Conservation (phyloP, 2,888 invertebrate species). For the Ceramica pisi region DNA sequence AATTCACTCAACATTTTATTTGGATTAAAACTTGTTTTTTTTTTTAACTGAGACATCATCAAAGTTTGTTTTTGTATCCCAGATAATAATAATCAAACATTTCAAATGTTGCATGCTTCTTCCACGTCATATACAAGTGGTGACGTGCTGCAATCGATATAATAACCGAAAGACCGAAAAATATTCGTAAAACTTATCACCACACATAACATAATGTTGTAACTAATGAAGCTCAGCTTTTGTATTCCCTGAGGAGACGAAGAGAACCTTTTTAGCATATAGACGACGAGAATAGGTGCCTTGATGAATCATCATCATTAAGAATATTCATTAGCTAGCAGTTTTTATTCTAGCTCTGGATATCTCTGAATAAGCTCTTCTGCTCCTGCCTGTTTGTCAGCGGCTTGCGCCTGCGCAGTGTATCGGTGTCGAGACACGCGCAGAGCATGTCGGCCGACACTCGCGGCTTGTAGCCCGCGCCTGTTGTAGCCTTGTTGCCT, state of each 20-base stretch:
- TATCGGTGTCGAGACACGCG: conserved; percentile 51
- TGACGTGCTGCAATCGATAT: not conserved
- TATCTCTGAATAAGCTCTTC: conserved; percentile 7
- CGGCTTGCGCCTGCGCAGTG: conserved; percentile 25
- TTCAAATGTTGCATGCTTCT: not conserved
- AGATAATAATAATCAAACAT: not conserved
- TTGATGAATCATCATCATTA: not conserved
- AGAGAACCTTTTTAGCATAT: not conserved
- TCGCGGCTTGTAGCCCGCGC: conserved; percentile 21
- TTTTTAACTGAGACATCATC: no score
- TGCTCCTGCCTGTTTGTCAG: not conserved
- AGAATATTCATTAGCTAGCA: not conserved
- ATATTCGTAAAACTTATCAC: not conserved
- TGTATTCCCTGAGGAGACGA: not conserved
- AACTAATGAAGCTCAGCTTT: not conserved
- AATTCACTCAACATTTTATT: not conserved
- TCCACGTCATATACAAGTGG: not conserved
- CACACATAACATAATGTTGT: not conserved
- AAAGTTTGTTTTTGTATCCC: not conserved
- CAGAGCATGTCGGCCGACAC: conserved; percentile 39
- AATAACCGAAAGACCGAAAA: not conserved
- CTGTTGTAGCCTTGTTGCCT: conserved; percentile 10
- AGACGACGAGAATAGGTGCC: not conserved
- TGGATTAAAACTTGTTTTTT: no score
- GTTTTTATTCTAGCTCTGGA: not conserved